Percentiles rank a stretch among this genome's conserved stretches.
phyloP scores from a whole-genome alignment of 2,888 invertebrate species.

The Helicoverpa assulta region DNA sequence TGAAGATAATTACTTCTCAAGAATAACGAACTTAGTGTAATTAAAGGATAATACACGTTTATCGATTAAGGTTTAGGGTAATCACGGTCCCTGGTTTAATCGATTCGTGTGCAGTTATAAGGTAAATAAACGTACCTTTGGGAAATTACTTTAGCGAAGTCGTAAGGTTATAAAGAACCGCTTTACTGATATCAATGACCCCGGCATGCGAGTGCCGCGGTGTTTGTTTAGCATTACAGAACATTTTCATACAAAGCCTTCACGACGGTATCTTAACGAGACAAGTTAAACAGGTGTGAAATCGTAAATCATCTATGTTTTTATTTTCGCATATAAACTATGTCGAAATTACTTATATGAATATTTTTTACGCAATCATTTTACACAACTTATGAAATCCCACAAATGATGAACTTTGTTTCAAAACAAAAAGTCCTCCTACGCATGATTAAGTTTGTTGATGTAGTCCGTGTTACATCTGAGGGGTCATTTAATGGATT shows the following conservation, averaged over 20 bases:
- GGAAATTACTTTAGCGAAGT: conserved; percentile 58
- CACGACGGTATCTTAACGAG: conserved; percentile 55
- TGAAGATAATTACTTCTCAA: conserved; percentile 42
- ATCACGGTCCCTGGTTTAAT: conserved; percentile 44
- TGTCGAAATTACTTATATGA: conserved; percentile 15
- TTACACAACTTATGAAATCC: conserved; percentile 34
- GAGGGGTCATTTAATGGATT: conserved; percentile 30
- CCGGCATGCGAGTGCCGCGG: conserved; percentile 62
- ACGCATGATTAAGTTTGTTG: conserved; percentile 34
- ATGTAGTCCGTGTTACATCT: conserved; percentile 32
- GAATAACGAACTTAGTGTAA: conserved; percentile 30
- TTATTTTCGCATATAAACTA: conserved; percentile 28
- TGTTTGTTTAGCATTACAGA: conserved; percentile 66
- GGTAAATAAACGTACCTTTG: conserved; percentile 52
- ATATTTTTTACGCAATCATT: conserved; percentile 30
- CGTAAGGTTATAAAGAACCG: conserved; percentile 62
- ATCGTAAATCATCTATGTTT: conserved; percentile 56
- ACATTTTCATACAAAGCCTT: conserved; percentile 55
- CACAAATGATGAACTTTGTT: conserved; percentile 31
- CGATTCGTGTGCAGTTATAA: conserved; percentile 51
- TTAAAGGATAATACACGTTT: conserved; percentile 48
- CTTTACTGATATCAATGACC: conserved; percentile 70
- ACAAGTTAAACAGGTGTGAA: conserved; percentile 59
- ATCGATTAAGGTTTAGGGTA: conserved; percentile 37
- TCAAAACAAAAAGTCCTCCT: conserved; percentile 36